Percentiles rank a stretch among this genome's conserved stretches.
Evolutionary conservation across 2,888 invertebrate species (phyloP).

Genomic region (Eupithecia insigniata): DNA sequence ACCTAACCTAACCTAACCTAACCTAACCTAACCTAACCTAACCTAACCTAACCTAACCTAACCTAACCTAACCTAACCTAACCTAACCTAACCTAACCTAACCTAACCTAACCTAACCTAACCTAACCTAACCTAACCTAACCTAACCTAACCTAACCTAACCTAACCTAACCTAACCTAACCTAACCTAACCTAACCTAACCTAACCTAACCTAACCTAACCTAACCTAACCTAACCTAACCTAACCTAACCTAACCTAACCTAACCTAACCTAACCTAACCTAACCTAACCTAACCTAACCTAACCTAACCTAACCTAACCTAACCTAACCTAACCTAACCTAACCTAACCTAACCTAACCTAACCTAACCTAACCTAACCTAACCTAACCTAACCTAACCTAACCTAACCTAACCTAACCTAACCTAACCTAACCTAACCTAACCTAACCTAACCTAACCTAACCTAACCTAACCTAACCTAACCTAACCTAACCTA

Average conservation of each 20-base stretch:
- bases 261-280: conserved; percentile 31
- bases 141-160: conserved; percentile 31
- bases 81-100: conserved; percentile 42
- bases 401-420: conserved; percentile 43
- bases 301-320: conserved; percentile 30
- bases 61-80: conserved; percentile 38
- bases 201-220: conserved; percentile 30
- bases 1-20: conserved; percentile 42
- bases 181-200: conserved; percentile 31
- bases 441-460: conserved; percentile 32
- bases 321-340: conserved; percentile 46
- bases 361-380: conserved; percentile 31
- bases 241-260: conserved; percentile 30
- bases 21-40: conserved; percentile 41
- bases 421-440: conserved; percentile 37
- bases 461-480: conserved; percentile 39
- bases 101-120: conserved; percentile 33
- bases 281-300: conserved; percentile 32
- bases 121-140: conserved; percentile 19
- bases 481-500: conserved; percentile 44
- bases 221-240: conserved; percentile 30
- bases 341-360: conserved; percentile 42
- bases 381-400: conserved; percentile 32
- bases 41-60: conserved; percentile 43
- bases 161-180: conserved; percentile 32